Evolutionary conservation across 1,140 invertebrate genomes (phyloP), one percentile per base, ranked within the genome.

Genomic region (Leptopilina boulardi): DNA sequence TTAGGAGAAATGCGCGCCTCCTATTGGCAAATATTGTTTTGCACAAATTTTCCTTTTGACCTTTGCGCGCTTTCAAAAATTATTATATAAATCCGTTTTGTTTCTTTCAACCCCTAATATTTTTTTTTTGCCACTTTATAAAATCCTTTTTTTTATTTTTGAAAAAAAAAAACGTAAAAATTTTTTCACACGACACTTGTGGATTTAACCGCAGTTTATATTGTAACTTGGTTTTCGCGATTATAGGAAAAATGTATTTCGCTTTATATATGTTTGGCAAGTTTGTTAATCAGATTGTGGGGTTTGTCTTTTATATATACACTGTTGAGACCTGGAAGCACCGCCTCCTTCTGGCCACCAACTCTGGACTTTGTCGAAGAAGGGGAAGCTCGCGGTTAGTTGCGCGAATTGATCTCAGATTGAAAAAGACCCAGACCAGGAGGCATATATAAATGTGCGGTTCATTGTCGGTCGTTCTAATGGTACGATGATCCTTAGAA

Each of bases 221-320:
- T 59, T 59, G n/a, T n/a, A n/a, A 26, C 21, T 15, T n/a, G n/a
- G 56, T 21, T 59, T 26, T 13, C 23, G 59, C 59, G 23, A 15
- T n/a, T n/a, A n/a, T 5, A 66, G 30, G 59, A 66, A 66, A 66
- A 66, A 66, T 30, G 21, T 30, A 66, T 66, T 34, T 18, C 59
- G 74, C 76, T 76, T 79, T 79, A 74, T 85, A n/a, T n/a, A 79
- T 76, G 83, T 82, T 87, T 87, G 85, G 81, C 76, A 84, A 87
- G 84, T 88, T 87, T 83, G 84, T 82, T 89, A 88, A 89, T 89
- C 88, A 87, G 84, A 87, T 87, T 81, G 86, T 83, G 85, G 83
- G 84, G 85, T 88, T 89, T 88, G 86, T 88, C 85, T 87, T 88
- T 87, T 89, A 89, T 89, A 89, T 87, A 88, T 74, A 87, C 78